Percentiles rank a stretch among this genome's conserved stretches.
Conservation (phyloP, 35 echinoderm and acorn worm genomes). For the Ophioderma brevispina region DNA sequence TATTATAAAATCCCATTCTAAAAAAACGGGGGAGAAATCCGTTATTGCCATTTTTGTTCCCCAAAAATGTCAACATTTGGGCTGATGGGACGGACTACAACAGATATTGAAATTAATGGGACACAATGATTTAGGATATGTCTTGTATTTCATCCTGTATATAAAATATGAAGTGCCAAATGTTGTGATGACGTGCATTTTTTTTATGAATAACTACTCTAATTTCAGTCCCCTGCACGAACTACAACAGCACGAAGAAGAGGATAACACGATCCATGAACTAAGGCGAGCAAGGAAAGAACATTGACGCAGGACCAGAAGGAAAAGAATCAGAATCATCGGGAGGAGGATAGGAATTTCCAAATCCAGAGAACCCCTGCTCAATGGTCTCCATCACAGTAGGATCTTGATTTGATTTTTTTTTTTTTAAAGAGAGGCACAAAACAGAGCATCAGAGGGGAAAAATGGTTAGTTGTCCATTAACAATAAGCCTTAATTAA, state of each 20-base stretch:
- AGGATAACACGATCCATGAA: slow-evolving; percentile 75
- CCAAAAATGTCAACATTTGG: background rate
- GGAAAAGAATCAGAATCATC: slow-evolving; percentile 72
- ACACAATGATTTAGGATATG: background rate
- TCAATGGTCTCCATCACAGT: slow-evolving; percentile 94
- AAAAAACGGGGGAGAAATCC: background rate
- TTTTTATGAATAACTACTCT: background rate
- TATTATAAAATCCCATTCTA: too few relatives aligned
- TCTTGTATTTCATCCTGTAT: too few relatives aligned
- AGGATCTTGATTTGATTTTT: slow-evolving; percentile 92
- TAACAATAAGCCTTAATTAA: too few relatives aligned
- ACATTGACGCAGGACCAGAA: slow-evolving; percentile 63
- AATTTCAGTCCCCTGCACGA: slow-evolving; percentile 62
- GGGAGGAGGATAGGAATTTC: slow-evolving; percentile 91
- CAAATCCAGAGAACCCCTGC: slow-evolving; percentile 83
- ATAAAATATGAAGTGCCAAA: background rate
- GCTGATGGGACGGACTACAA: background rate
- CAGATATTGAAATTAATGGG: background rate
- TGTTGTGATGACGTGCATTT: background rate
- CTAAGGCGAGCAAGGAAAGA: slow-evolving; percentile 74
- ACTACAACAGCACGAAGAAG: slow-evolving; percentile 84
- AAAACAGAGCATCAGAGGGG: slow-evolving; percentile 91
- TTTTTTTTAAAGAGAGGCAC: slow-evolving; percentile 90
- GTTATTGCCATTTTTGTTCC: background rate
- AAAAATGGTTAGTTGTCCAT: slow-evolving; percentile 49